A percentile compares a stretch with the other conserved stretches of the same genome.
These are phyloP conservation scores for Gadopsis marmoratus DNA, from an alignment of 2,797 vertebrate species.

Conservation along the genomic window DNA sequence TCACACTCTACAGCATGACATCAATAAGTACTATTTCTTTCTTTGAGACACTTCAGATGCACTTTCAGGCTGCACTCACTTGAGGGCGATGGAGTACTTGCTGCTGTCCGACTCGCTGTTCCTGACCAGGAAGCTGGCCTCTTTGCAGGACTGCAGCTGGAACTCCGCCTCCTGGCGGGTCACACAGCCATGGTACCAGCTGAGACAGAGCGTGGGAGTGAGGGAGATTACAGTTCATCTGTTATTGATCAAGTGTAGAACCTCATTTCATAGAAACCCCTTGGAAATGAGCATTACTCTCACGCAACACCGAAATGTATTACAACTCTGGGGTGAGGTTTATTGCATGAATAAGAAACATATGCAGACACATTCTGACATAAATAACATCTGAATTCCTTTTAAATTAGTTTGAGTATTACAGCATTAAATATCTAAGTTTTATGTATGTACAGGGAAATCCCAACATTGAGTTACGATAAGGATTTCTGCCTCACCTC, in stretches of 20 bases:
- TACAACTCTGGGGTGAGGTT: background rate
- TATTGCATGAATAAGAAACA: slow-evolving; percentile 19
- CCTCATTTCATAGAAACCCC: slow-evolving; percentile 13
- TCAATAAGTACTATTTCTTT: background rate
- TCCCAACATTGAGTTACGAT: background rate
- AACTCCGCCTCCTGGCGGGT: slow-evolving; percentile 93
- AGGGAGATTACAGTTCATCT: slow-evolving; percentile 31
- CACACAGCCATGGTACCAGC: slow-evolving; percentile 91
- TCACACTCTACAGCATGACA: background rate
- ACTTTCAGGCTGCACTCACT: slow-evolving; percentile 87
- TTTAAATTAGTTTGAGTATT: background rate
- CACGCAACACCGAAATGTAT: slow-evolving; percentile 12
- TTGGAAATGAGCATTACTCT: slow-evolving; percentile 24
- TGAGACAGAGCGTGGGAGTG: slow-evolving; percentile 51
- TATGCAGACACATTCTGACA: background rate
- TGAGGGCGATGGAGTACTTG: slow-evolving; percentile 97
- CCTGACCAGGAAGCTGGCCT: slow-evolving; percentile 95
- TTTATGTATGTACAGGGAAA: background rate
- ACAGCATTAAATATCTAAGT: background rate
- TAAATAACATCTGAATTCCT: background rate
- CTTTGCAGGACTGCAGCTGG: slow-evolving; percentile 90
- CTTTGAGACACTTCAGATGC: slow-evolving; percentile 7
- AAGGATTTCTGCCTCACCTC: slow-evolving; percentile 81
- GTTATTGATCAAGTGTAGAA: slow-evolving; percentile 36
- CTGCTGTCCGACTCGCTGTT: slow-evolving; percentile 94